Conservation (phyloP, 1,140 invertebrate species). For the Dinoponera quadriceps region DNA sequence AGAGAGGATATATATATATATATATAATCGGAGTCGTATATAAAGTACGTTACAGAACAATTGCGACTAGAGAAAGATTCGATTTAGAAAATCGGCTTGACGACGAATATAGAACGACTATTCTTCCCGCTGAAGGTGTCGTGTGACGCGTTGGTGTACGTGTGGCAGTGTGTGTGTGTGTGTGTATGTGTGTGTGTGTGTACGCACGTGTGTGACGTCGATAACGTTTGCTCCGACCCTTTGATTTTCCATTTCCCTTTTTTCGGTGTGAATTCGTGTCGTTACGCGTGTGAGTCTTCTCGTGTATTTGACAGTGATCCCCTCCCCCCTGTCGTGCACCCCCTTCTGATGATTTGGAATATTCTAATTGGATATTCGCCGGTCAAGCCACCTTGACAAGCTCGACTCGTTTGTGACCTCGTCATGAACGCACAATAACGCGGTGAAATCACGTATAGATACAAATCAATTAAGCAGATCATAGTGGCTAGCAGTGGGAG, state of each 20-base stretch:
- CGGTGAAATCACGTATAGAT: constrained; percentile 79
- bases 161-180: constrained; percentile 19
- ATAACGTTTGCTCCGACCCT: background rate
- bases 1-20: constrained; percentile 57
- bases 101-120: background rate
- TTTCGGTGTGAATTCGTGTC: background rate
- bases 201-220: background rate
- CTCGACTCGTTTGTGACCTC: constrained; percentile 16
- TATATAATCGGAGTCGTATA: constrained; percentile 32
- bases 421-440: constrained; percentile 16
- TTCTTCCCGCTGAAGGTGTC: background rate
- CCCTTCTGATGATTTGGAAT: background rate
- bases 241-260: background rate
- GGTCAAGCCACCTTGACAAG: constrained; percentile 2
- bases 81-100: constrained; percentile 14
- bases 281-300: background rate
- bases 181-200: constrained; percentile 24
- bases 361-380: constrained; percentile 7
- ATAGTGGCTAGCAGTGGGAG: constrained; percentile 84
- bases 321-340: background rate
- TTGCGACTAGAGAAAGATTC: constrained; percentile 15
- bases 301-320: background rate
- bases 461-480: constrained; percentile 83
- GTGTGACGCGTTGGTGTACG: background rate
- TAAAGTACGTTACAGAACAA: constrained; percentile 16